These are phyloP conservation scores for Lordiphosa stackelbergi DNA, from an alignment of 1,140 invertebrate genomes.

Conservation along the genomic window DNA sequence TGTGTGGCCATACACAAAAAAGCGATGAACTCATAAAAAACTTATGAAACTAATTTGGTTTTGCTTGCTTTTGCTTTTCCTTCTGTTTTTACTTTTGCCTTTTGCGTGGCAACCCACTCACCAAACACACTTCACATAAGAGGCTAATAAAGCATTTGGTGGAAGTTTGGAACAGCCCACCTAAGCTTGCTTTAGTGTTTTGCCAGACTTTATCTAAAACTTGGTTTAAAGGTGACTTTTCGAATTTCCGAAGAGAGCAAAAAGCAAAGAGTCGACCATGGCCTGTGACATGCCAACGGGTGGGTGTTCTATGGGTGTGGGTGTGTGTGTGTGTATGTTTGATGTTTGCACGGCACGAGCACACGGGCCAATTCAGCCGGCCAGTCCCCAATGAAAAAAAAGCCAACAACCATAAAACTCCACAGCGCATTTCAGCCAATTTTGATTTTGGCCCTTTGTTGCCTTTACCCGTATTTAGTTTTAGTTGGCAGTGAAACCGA, in stretches of 20 bases:
- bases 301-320: slow-evolving; percentile 14
- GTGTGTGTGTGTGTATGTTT: slow-evolving; percentile 30
- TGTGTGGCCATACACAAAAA: slow-evolving; percentile 56
- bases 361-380: slow-evolving; percentile 13
- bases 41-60: slow-evolving; percentile 75
- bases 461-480: slow-evolving; percentile 33
- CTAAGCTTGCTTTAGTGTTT: no score
- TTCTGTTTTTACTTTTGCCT: slow-evolving; percentile 59
- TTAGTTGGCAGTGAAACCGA: slow-evolving; percentile 63
- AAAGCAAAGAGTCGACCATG: slow-evolving; percentile 12
- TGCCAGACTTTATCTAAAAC: no score
- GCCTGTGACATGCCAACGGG: slow-evolving; percentile 43
- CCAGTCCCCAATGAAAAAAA: slow-evolving; percentile 41
- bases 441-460: slow-evolving; percentile 49
- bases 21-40: slow-evolving; percentile 75
- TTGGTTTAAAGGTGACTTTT: no score
- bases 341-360: slow-evolving; percentile 42
- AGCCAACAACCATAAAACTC: slow-evolving; percentile 26
- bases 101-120: slow-evolving; percentile 53
- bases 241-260: background rate
- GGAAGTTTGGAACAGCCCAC: no score
- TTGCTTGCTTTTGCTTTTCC: slow-evolving; percentile 70
- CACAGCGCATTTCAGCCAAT: slow-evolving; percentile 56
- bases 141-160: no score
- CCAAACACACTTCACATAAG: slow-evolving; percentile 9